A percentile compares a stretch with the other conserved stretches of the same genome.
phyloP scores from a whole-genome alignment of 2,888 invertebrate species.

The Coelinius sp. region DNA sequence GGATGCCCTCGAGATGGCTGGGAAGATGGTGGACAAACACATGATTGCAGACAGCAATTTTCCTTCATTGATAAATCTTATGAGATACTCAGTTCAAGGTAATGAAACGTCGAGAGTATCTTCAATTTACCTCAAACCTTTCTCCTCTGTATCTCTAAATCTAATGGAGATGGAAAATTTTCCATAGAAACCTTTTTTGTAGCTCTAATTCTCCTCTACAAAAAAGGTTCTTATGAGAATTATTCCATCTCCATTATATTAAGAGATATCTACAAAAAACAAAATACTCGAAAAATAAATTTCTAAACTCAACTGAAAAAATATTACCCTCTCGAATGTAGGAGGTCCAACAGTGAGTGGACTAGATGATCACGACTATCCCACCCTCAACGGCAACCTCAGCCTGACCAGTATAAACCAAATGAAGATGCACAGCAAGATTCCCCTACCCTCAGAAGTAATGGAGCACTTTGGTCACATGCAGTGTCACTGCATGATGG shows the following conservation, averaged over 20 bases:
- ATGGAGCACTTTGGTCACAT: constrained; percentile 96
- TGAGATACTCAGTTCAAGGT: constrained; percentile 72
- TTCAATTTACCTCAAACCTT: no score
- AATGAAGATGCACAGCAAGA: constrained; percentile 84
- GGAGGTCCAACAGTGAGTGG: constrained; percentile 90
- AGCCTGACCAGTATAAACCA: constrained; percentile 81
- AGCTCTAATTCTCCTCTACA: no score
- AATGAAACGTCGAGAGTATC: no score
- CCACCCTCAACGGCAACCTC: constrained; percentile 80
- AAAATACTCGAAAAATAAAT: no score
- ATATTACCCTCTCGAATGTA: no score
- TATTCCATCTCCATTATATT: no score
- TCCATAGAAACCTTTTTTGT: no score
- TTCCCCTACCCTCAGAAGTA: constrained; percentile 93
- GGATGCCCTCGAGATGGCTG: constrained; percentile 83
- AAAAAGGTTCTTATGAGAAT: no score
- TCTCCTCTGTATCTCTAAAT: no score
- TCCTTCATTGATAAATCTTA: constrained; percentile 79
- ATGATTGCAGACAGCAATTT: constrained; percentile 79
- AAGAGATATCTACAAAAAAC: no score
- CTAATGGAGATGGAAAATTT: no score
- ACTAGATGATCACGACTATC: constrained; percentile 91
- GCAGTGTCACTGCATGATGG: constrained; percentile 97
- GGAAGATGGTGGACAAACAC: constrained; percentile 85
- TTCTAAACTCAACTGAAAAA: no score